Evolutionary conservation across 2,113 vertebrate genomes (phyloP).

Genomic region (Macquaria ambigua): DNA sequence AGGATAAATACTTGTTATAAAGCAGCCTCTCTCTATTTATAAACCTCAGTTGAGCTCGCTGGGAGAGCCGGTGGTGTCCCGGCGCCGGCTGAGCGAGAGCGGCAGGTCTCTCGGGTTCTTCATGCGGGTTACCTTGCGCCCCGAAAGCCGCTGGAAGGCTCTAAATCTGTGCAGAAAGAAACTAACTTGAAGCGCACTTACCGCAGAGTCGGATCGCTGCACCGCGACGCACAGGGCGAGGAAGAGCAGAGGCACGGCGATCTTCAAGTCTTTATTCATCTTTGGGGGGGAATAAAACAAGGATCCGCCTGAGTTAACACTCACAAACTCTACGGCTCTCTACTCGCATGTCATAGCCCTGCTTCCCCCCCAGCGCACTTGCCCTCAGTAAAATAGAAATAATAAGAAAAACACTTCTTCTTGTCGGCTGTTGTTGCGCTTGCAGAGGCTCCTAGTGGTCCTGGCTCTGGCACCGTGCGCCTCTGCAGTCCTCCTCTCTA

Average conservation of each 20-base stretch:
- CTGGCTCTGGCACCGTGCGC: slow-evolving; percentile 77
- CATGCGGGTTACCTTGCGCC: not conserved
- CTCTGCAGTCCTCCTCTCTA: slow-evolving; percentile 78
- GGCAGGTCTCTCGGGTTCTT: slow-evolving; percentile 5
- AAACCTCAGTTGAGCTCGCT: slow-evolving; percentile 33
- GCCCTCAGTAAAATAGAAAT: slow-evolving; percentile 25
- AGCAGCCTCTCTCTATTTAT: slow-evolving; percentile 75
- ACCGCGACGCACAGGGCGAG: slow-evolving; percentile 77
- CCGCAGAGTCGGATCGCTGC: slow-evolving; percentile 78
- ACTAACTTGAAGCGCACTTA: slow-evolving; percentile 69
- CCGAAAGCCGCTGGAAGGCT: not conserved
- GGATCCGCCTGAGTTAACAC: slow-evolving; percentile 73
- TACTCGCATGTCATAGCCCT: slow-evolving; percentile 77
- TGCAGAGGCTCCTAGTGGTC: slow-evolving; percentile 66
- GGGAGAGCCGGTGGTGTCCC: slow-evolving; percentile 37
- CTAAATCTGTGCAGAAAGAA: not conserved
- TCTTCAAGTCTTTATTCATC: slow-evolving; percentile 78
- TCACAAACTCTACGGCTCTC: slow-evolving; percentile 46
- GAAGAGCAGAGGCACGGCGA: slow-evolving; percentile 72
- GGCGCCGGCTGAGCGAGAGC: slow-evolving; percentile 30
- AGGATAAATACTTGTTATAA: slow-evolving; percentile 63
- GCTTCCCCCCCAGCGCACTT: slow-evolving; percentile 28
- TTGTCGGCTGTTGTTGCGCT: slow-evolving; percentile 48
- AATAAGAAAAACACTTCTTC: not conserved
- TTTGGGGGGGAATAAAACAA: slow-evolving; percentile 58